Conservation (phyloP, 2,888 invertebrate genomes). For the Tenodera sinensis region DNA sequence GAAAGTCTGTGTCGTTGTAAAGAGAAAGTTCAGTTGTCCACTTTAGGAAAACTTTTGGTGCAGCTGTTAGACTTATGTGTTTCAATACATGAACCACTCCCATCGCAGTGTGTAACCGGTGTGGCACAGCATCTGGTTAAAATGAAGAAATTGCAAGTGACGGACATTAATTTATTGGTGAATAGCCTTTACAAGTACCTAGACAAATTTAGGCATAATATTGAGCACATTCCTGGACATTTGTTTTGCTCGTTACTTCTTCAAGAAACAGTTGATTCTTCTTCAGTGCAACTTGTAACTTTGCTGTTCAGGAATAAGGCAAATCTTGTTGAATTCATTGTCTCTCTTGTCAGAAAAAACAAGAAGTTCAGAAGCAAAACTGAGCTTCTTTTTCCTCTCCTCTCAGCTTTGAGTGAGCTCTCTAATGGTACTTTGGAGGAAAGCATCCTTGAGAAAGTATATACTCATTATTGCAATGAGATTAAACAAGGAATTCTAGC, state of each 20-base stretch:
- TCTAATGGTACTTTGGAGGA: slow-evolving; percentile 49
- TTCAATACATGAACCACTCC: neutral
- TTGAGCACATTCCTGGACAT: slow-evolving; percentile 47
- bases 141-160: slow-evolving; percentile 34
- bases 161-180: slow-evolving; percentile 52
- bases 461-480: slow-evolving; percentile 57
- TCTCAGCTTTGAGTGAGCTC: slow-evolving; percentile 53
- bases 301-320: neutral
- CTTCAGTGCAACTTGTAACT: slow-evolving; percentile 16
- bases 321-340: neutral
- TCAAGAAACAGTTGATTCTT: neutral
- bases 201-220: slow-evolving; percentile 57
- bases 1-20: slow-evolving; percentile 48
- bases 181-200: slow-evolving; percentile 55
- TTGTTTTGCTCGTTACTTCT: neutral
- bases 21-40: slow-evolving; percentile 38
- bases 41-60: slow-evolving; percentile 11
- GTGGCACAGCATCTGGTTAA: slow-evolving; percentile 35
- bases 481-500: slow-evolving; percentile 63
- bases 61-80: neutral
- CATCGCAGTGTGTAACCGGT: neutral
- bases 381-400: slow-evolving; percentile 34
- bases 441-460: slow-evolving; percentile 51
- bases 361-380: neutral
- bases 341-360: neutral